Evolutionary conservation across 2,888 invertebrate genomes (phyloP).

Genomic region (Hydropsyche betteni): DNA sequence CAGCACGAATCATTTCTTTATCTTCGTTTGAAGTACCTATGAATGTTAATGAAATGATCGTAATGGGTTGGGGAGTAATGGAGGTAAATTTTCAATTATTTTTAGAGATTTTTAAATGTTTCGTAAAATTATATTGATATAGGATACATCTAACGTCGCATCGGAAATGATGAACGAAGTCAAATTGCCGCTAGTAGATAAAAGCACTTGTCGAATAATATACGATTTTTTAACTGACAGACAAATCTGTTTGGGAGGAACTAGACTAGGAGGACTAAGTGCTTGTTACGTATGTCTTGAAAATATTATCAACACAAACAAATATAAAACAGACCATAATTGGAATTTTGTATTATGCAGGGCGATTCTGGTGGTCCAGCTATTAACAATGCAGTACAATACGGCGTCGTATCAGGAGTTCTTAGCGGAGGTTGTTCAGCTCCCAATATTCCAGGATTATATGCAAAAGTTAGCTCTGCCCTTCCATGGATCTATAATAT

Average conservation of each 20-base stretch:
- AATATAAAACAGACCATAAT: neutral
- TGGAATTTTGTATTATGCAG: constrained; percentile 55
- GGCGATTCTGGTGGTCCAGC: constrained; percentile 65
- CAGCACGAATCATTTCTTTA: constrained; percentile 11
- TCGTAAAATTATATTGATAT: neutral
- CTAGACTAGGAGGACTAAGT: constrained; percentile 38
- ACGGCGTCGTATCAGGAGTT: constrained; percentile 62
- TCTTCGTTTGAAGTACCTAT: neutral
- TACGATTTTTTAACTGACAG: constrained; percentile 42
- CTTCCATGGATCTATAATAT: constrained; percentile 61
- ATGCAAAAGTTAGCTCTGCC: constrained; percentile 61
- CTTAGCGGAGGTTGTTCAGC: constrained; percentile 60
- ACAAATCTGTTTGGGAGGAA: constrained; percentile 48
- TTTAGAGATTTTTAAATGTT: neutral
- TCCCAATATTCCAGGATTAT: constrained; percentile 64
- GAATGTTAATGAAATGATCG: constrained; percentile 29
- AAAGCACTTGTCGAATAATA: constrained; percentile 33
- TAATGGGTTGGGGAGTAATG: constrained; percentile 35
- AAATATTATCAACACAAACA: neutral
- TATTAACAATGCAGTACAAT: constrained; percentile 62
- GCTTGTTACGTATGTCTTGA: constrained; percentile 46
- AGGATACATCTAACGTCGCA: constrained; percentile 33
- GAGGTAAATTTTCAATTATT: neutral
- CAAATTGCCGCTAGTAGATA: constrained; percentile 41
- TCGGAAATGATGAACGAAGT: constrained; percentile 42